phyloP scores from a whole-genome alignment of 2,797 vertebrate genomes.

The Tiaroga cobitis region DNA sequence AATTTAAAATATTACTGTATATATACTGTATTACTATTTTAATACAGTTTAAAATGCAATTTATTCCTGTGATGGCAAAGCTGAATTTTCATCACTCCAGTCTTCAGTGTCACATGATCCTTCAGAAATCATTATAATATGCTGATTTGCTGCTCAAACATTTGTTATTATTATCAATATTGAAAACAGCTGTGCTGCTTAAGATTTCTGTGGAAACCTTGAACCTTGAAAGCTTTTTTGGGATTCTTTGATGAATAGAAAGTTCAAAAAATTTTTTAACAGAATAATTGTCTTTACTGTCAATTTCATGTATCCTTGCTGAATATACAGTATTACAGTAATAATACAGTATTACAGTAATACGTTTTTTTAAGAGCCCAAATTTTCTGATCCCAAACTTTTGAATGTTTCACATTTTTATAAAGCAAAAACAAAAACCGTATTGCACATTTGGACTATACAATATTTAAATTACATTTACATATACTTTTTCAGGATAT shows the following conservation, averaged over 20 bases:
- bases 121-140: neutral
- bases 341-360: too few species aligned
- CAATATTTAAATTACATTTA: neutral
- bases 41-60: neutral
- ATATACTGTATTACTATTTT: neutral
- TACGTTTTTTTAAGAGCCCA: neutral
- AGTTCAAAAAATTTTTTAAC: neutral
- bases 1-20: neutral
- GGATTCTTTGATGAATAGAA: neutral
- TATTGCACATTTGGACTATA: neutral
- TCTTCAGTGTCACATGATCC: neutral
- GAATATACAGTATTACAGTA: too few species aligned
- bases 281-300: too few species aligned
- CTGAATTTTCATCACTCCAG: neutral
- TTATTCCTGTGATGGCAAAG: neutral
- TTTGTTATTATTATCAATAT: neutral
- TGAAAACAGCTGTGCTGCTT: neutral
- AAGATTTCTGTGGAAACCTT: neutral
- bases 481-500: neutral
- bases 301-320: neutral
- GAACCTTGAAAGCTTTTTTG: neutral
- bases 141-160: neutral
- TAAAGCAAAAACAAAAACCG: neutral
- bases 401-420: neutral
- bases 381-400: neutral